Evolutionary conservation across 2,797 vertebrate species (phyloP).

Genomic region (Chaenodraco wilsoni): DNA sequence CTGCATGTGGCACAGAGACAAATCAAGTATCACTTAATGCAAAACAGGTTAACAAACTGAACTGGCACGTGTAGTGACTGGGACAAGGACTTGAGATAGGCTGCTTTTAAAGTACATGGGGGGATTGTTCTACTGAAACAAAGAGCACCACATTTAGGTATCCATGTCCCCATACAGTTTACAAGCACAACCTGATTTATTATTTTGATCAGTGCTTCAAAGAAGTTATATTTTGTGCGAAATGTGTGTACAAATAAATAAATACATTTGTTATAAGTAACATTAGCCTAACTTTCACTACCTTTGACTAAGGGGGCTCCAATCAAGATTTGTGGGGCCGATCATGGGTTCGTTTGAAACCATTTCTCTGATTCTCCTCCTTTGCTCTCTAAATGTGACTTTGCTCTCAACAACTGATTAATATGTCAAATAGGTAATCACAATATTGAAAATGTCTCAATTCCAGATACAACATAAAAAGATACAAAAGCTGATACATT

Average conservation of each 20-base stretch:
- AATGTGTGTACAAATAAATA: not conserved
- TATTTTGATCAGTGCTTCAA: not conserved
- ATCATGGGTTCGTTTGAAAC: not conserved
- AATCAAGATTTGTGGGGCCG: not conserved
- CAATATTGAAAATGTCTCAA: too few relatives aligned
- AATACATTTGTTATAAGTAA: not conserved
- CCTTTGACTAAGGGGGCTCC: not conserved
- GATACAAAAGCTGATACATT: constrained; percentile 9
- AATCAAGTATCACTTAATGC: constrained; percentile 16
- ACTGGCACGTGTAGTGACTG: not conserved
- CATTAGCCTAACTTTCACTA: not conserved
- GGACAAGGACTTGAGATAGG: not conserved
- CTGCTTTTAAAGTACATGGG: not conserved
- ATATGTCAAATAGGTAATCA: too few relatives aligned
- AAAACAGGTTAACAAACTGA: not conserved
- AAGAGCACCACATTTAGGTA: not conserved
- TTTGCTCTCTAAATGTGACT: not conserved
- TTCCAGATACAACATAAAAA: not conserved
- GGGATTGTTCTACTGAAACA: not conserved
- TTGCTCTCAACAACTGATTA: not conserved
- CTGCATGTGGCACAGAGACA: constrained; percentile 4
- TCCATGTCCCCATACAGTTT: not conserved
- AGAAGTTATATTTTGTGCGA: not conserved
- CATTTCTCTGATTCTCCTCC: not conserved
- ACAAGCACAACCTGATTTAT: not conserved